Conservation (phyloP, 2,888 invertebrate genomes). For the Scaptomyza caliginosa region DNA sequence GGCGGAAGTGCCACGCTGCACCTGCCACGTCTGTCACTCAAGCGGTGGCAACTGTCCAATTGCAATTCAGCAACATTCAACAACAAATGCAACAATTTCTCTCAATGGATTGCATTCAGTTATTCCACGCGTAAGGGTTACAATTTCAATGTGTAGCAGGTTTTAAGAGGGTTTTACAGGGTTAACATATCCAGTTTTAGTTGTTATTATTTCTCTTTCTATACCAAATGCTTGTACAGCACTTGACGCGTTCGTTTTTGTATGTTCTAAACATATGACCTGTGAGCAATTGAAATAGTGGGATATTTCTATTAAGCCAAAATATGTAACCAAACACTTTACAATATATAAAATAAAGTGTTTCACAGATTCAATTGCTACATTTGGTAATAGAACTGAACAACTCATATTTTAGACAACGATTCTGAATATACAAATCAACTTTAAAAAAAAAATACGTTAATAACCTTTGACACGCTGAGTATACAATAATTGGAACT, state of each 20-base stretch:
- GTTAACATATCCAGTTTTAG: not conserved
- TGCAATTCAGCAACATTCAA: constrained; percentile 64
- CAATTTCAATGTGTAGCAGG: constrained; percentile 40
- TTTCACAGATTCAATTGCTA: too few species aligned
- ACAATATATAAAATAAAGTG: not conserved
- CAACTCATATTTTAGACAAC: too few species aligned
- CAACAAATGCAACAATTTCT: constrained; percentile 67
- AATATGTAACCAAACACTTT: not conserved
- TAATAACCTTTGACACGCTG: too few species aligned
- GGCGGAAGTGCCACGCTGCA: constrained; percentile 65
- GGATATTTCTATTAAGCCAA: not conserved
- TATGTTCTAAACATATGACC: not conserved
- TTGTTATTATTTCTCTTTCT: constrained; percentile 3
- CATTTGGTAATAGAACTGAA: too few species aligned
- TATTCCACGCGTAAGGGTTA: constrained; percentile 31
- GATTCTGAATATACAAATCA: too few species aligned
- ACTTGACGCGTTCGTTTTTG: not conserved
- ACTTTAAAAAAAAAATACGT: too few species aligned
- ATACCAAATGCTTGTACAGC: constrained; percentile 14
- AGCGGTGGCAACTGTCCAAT: constrained; percentile 50
- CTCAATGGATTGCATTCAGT: constrained; percentile 32
- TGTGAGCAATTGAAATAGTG: not conserved
- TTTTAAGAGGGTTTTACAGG: not conserved
- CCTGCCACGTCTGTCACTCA: constrained; percentile 51
- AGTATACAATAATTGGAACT: too few species aligned